Percentiles rank a stretch among this genome's conserved stretches.
phyloP scores from a whole-genome alignment of 2,113 vertebrate genomes.

The Nasalis larvatus region DNA sequence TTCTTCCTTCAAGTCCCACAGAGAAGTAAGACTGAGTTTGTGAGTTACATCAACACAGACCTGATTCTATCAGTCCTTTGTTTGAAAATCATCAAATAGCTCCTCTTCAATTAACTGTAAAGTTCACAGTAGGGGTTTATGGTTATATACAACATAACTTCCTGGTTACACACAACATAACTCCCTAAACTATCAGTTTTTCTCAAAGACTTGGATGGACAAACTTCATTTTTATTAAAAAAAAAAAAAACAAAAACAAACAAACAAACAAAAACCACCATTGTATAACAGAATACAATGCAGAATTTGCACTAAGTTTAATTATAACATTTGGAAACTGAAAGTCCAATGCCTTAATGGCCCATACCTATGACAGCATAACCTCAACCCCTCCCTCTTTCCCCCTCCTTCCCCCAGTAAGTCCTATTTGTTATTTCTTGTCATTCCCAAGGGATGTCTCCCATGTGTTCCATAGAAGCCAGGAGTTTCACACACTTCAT shows the following conservation, averaged over 20 bases:
- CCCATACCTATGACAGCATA: not conserved
- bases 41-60: not conserved
- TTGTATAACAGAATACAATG: not conserved
- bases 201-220: not conserved
- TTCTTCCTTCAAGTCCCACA: not conserved
- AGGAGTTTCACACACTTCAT: not conserved
- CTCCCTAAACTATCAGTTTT: not conserved
- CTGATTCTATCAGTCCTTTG: not conserved
- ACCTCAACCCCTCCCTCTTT: not conserved
- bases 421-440: not conserved
- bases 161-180: not conserved
- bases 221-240: not conserved
- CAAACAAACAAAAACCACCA: too few species aligned
- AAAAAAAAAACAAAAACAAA: not conserved
- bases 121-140: not conserved
- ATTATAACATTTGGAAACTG: not conserved
- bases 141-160: not conserved
- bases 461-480: not conserved
- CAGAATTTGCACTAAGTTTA: not conserved
- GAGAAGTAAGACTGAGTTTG: not conserved
- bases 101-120: not conserved
- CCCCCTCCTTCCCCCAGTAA: not conserved
- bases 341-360: not conserved
- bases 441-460: not conserved
- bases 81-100: not conserved